Evolutionary conservation across 2,113 vertebrate species (phyloP), one percentile per base, ranked within the genome.

Genomic region (Megalops atlanticus): DNA sequence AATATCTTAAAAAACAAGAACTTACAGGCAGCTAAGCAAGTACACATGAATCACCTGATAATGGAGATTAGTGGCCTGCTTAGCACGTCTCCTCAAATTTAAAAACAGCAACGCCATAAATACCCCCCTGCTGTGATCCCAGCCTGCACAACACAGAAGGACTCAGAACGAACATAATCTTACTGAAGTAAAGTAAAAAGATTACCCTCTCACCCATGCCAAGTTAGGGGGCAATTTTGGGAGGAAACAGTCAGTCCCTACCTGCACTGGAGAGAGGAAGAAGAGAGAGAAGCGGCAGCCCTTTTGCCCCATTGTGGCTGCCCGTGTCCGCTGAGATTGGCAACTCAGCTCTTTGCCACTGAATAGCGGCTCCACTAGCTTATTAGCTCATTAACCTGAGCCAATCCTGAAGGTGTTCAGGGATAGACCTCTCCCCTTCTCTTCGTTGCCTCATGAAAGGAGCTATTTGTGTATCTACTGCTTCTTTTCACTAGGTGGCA

Each of bases 251-350:
- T 54, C 27, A 5, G 33, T 38, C 78, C 91, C 83, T 92, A 94
- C 92, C 93, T 93, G 91, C 81, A 93, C 90, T 0, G 94, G 92
- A 38, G 92, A 91, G 86, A 93, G 92, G 81, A 94, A 75, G 79
- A 92, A 91, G 49, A 94, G 85, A 40, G 91, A 93, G 81, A 92
- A 93, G 33, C 88, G 87, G 82, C 91, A 95, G 87, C 92, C 92
- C 77, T 92, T 93, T 82, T 95, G 92, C 88, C 92, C 93, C 93
- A 94, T 94, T 85, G 85, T 89, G 88, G 76, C n/a, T 82, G 73
- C 54, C 80, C 5, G 79, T 86, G 81, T 84, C 77, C 85, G 27
- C 3, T 64, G 85, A 85, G 74, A 79, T 58, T 36, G 79, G 70
- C 39, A 16, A 81, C 73, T 86, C 77, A 5, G 77, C 85, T 81